phyloP scores from a whole-genome alignment of 2,888 invertebrate species.

The Heliconius charithonia region DNA sequence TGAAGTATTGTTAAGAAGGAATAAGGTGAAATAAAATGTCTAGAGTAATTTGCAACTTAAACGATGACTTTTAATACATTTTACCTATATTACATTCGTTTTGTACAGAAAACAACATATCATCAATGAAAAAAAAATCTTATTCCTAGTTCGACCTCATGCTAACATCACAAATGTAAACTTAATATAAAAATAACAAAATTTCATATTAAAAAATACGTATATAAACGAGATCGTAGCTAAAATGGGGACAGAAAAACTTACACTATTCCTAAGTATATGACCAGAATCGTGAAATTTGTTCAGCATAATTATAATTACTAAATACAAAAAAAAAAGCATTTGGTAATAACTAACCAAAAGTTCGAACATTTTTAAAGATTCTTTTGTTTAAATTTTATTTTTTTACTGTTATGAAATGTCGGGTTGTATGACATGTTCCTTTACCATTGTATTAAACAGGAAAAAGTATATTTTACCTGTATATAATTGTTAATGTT shows the following conservation, averaged over 20 bases:
- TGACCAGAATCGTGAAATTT: slow-evolving; percentile 40
- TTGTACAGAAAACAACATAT: slow-evolving; percentile 79
- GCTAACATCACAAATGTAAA: slow-evolving; percentile 54
- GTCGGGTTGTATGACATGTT: not conserved
- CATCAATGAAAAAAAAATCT: slow-evolving; percentile 67
- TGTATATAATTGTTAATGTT: not conserved
- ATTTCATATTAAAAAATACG: slow-evolving; percentile 74
- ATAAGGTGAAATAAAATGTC: slow-evolving; percentile 66
- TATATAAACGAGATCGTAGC: slow-evolving; percentile 76
- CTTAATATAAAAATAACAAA: slow-evolving; percentile 56
- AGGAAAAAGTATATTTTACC: not conserved
- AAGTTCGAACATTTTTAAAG: slow-evolving; percentile 1
- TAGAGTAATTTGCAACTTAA: slow-evolving; percentile 75
- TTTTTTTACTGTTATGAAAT: not conserved
- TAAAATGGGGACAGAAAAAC: slow-evolving; percentile 55
- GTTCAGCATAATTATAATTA: slow-evolving; percentile 29
- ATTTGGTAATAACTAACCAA: not conserved
- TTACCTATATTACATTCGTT: slow-evolving; percentile 78
- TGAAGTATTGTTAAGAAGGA: slow-evolving; percentile 13
- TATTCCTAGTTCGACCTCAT: slow-evolving; percentile 67
- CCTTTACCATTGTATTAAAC: not conserved
- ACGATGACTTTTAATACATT: slow-evolving; percentile 82
- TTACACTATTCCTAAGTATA: slow-evolving; percentile 20
- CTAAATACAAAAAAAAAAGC: not conserved
- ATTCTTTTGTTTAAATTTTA: not conserved